Conservation (phyloP, 2,888 invertebrate species). For the Patella ulyssiponensis region DNA sequence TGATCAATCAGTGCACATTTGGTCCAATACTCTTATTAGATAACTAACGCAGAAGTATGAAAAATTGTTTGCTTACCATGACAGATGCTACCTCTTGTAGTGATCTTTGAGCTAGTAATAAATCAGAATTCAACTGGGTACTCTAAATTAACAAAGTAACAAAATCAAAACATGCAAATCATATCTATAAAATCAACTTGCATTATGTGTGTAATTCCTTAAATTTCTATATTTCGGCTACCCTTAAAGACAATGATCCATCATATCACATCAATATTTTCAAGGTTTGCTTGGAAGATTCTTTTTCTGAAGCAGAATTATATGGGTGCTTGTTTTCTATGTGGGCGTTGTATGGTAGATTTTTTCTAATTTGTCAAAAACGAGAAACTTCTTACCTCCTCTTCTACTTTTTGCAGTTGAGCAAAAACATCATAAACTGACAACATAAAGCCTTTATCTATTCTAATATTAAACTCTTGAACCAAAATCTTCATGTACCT, state of each 20-base stretch:
- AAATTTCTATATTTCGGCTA: no score
- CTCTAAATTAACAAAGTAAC: conserved; percentile 50
- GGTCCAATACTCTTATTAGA: not conserved
- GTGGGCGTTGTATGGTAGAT: not conserved
- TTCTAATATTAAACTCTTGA: conserved; percentile 80
- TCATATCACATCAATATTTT: not conserved
- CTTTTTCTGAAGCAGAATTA: no score
- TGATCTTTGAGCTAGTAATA: conserved; percentile 59
- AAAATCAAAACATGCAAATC: not conserved
- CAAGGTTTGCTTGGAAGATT: no score
- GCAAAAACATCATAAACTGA: conserved; percentile 79
- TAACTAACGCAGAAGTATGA: not conserved
- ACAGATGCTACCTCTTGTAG: conserved; percentile 64
- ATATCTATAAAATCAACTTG: no score
- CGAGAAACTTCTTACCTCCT: conserved; percentile 74
- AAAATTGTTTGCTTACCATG: conserved; percentile 44
- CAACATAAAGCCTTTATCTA: conserved; percentile 80
- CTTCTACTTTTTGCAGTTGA: conserved; percentile 77
- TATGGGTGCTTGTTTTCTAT: no score
- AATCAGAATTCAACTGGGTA: conserved; percentile 62
- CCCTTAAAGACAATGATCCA: not conserved
- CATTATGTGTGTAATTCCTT: no score
- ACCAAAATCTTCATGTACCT: conserved; percentile 78
- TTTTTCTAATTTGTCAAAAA: not conserved
- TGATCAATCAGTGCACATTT: not conserved